A percentile compares a stretch with the other conserved stretches of the same genome.
phyloP scores from a whole-genome alignment of 2,797 vertebrate genomes.

The Cygnus olor region DNA sequence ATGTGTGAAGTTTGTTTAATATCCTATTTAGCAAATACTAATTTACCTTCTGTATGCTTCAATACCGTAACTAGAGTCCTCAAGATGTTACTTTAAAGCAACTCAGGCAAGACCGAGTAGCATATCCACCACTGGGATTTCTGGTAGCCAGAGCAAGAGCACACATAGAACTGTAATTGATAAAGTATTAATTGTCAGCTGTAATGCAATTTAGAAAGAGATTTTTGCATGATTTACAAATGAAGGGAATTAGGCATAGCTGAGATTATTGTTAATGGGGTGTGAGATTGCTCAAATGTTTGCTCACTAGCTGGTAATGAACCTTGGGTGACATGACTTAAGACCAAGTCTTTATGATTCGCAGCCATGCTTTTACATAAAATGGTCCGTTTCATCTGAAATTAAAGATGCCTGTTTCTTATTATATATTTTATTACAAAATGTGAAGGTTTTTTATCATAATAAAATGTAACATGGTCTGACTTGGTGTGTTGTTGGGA shows the following conservation, averaged over 20 bases:
- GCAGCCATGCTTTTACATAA: neutral
- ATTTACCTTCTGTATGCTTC: neutral
- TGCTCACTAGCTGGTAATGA: neutral
- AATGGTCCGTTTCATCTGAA: neutral
- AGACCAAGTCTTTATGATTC: neutral
- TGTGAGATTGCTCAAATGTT: conserved; percentile 6
- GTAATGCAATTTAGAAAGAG: neutral
- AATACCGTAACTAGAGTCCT: neutral
- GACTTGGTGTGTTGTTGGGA: neutral
- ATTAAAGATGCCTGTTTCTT: neutral
- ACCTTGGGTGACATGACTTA: neutral
- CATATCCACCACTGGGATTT: neutral
- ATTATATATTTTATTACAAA: neutral
- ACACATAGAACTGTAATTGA: neutral
- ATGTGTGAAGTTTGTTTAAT: neutral
- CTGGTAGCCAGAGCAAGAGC: neutral
- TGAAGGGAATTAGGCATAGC: neutral
- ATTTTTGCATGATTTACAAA: neutral
- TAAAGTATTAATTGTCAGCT: neutral
- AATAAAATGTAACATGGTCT: conserved; percentile 6
- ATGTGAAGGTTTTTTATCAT: neutral
- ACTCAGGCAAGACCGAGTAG: neutral
- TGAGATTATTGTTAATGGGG: conserved; percentile 6
- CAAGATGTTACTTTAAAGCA: neutral
- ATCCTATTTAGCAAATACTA: neutral